A percentile compares a stretch with the other conserved stretches of the same genome.
These are phyloP conservation scores for Aleiodes sp. DNA, from an alignment of 1,140 invertebrate genomes.

Conservation along the genomic window DNA sequence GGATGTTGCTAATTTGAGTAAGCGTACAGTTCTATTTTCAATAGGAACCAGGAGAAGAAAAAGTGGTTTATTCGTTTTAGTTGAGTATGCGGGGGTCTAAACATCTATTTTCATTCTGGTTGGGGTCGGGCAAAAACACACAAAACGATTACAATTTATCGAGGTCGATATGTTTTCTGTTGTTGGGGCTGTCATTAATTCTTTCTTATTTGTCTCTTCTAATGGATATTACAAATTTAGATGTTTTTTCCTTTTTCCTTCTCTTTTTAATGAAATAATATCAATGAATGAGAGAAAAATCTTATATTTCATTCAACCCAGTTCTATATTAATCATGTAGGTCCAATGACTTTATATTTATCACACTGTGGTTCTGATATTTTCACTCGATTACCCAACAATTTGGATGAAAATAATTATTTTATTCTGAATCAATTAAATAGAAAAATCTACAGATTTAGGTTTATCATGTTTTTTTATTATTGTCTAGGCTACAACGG, in stretches of 20 bases:
- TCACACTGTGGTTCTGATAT: not conserved
- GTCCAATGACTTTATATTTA: not conserved
- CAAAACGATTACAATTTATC: constrained; percentile 15
- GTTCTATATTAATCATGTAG: not conserved
- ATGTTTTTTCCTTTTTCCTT: too few relatives aligned
- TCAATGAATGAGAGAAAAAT: not conserved
- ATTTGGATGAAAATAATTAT: too few relatives aligned
- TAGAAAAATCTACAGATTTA: too few relatives aligned
- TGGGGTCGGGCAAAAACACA: not conserved
- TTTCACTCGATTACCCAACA: not conserved
- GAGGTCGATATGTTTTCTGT: constrained; percentile 19
- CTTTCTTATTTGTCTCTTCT: not conserved
- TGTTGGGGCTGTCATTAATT: not conserved
- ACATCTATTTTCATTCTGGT: not conserved
- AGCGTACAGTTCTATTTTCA: constrained; percentile 7
- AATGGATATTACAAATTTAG: too few relatives aligned
- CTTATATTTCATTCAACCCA: not conserved
- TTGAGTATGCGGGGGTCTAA: not conserved
- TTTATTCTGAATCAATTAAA: too few relatives aligned
- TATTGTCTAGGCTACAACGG: too few relatives aligned
- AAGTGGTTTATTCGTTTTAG: constrained; percentile 10
- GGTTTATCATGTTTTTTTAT: too few relatives aligned
- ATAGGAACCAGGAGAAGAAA: not conserved
- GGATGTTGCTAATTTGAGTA: not conserved
- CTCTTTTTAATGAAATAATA: not conserved